Evolutionary conservation across 2,797 vertebrate genomes (phyloP).

Genomic region (Ctenopoma kingsleyae): DNA sequence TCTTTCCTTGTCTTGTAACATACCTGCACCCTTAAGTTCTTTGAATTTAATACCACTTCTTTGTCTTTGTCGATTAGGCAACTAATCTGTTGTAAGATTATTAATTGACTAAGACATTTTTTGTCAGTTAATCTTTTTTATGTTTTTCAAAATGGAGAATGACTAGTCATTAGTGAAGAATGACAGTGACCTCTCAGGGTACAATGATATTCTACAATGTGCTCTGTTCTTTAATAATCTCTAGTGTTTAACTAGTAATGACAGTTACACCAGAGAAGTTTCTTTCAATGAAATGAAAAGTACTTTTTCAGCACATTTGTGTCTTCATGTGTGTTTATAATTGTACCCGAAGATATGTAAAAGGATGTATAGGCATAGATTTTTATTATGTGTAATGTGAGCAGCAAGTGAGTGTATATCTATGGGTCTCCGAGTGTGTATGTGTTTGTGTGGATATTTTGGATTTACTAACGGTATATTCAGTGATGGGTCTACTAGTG

Average conservation of each 20-base stretch:
- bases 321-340: not conserved
- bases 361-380: not conserved
- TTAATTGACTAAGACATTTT: constrained; percentile 36
- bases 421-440: not conserved
- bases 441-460: not conserved
- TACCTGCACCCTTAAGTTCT: constrained; percentile 24
- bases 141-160: constrained; percentile 35
- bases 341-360: not conserved
- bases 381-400: not conserved
- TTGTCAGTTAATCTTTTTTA: constrained; percentile 48
- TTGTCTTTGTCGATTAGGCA: constrained; percentile 38
- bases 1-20: constrained; percentile 8
- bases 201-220: constrained; percentile 35
- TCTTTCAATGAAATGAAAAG: constrained; percentile 35
- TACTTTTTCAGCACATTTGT: not conserved
- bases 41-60: constrained; percentile 23
- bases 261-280: constrained; percentile 18
- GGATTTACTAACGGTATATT: constrained; percentile 29
- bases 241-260: constrained; percentile 39
- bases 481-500: constrained; percentile 8
- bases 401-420: not conserved
- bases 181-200: constrained; percentile 18
- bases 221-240: constrained; percentile 41
- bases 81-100: constrained; percentile 36
- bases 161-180: constrained; percentile 37